Base-by-base conservation (phyloP, 2,888 invertebrate species). In the Pyrochroa serraticornis region DNA sequence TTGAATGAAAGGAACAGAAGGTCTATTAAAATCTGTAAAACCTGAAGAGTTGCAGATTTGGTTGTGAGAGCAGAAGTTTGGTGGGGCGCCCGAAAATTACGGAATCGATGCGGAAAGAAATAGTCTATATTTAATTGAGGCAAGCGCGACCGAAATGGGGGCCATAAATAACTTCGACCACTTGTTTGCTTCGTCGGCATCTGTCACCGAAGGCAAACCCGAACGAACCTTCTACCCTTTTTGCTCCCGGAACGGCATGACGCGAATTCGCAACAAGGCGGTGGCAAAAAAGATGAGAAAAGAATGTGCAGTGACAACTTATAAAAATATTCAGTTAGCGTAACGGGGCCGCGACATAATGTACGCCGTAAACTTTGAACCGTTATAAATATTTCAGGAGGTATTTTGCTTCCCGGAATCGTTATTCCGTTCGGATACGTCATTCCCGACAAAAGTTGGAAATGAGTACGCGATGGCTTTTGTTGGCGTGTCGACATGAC, bases 81-180 rank as follows among this genome's bases (percentile, higher is more conserved):
- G 2, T 5, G 22, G 22, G 5, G 5, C 22, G 22, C 22, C n/a
- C 10, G 30, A 30, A n/a, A 43, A 43, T 43, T 43, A 7, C 22
- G 43, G 43, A 30, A 43, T 43, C 43, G 30, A 45, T 45, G 13
- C 3, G 37, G 47, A 37, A 47, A 36, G 39, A 68, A 68, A 68
- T 62, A 63, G 60, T 65, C 66, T 63, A 68, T 46, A 58, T 74
- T 75, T 73, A 75, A 75, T 75, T 73, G 73, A 68, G 70, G 65
- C 69, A 67, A 70, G 71, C 66, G 69, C 66, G 67, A 68, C 68
- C 70, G 69, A 71, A 74, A 71, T 72, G 68, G 69, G 69, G 68
- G 71, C 68, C 73, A 75, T 77, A 77, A 77, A 77, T 77, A 77
- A 76, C 76, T 64, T 72, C 75, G 73, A 76, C 77, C 76, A 77